A percentile compares a stretch with the other conserved stretches of the same genome.
Conservation (phyloP, 2,888 invertebrate genomes). For the Halictus ligatus region DNA sequence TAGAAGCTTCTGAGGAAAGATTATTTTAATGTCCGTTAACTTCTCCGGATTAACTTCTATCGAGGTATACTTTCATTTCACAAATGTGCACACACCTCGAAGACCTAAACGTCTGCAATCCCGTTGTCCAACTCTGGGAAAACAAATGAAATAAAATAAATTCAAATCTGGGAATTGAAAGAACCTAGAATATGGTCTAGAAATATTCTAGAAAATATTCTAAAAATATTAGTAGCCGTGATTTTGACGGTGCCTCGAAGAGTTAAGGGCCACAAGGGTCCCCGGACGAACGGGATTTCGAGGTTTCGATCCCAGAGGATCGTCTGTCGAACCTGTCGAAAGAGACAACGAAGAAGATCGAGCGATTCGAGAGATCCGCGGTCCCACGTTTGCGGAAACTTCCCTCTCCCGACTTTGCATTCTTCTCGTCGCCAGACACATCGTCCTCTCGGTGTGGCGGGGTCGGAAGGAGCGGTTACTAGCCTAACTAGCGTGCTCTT, state of each 20-base stretch:
- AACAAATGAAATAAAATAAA: too few relatives aligned
- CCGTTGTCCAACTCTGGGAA: not conserved
- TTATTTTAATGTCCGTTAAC: too few relatives aligned
- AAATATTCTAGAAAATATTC: too few relatives aligned
- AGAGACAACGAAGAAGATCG: not conserved
- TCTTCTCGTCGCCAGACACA: slow-evolving; percentile 42
- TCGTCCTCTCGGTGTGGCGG: slow-evolving; percentile 32
- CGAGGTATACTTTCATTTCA: not conserved
- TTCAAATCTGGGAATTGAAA: too few relatives aligned
- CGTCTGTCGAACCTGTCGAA: not conserved
- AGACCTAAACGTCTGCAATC: not conserved
- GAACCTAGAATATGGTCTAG: too few relatives aligned
- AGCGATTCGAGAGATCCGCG: not conserved
- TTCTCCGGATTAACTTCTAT: too few relatives aligned
- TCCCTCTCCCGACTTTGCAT: slow-evolving; percentile 44
- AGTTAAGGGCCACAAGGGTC: not conserved
- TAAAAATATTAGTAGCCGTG: too few relatives aligned
- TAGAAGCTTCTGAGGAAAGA: not conserved
- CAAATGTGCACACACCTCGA: not conserved
- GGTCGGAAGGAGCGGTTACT: slow-evolving; percentile 62
- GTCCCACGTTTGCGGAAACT: slow-evolving; percentile 23
- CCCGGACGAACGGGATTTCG: not conserved
- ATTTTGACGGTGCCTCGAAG: too few relatives aligned
- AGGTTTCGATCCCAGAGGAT: not conserved
- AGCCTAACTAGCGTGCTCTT: slow-evolving; percentile 82